Evolutionary conservation across 2,113 vertebrate genomes (phyloP).

Genomic region (Dipodomys merriami): DNA sequence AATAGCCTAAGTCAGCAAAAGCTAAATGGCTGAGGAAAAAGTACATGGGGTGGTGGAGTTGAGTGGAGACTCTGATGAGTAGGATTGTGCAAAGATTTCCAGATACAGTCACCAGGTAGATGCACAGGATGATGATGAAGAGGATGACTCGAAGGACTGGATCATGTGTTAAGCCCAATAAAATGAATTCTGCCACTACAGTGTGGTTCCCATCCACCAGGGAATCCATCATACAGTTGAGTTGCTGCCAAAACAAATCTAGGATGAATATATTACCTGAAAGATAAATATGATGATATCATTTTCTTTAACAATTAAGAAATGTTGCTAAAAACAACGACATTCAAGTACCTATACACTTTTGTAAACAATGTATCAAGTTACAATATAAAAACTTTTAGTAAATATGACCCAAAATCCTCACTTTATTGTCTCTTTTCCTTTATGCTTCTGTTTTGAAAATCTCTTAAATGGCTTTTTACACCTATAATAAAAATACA

Average conservation of each 20-base stretch:
- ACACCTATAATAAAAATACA: not conserved
- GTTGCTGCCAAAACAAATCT: not conserved
- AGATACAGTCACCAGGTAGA: not conserved
- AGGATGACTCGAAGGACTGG: slow-evolving; percentile 10
- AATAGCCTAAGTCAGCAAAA: slow-evolving; percentile 33
- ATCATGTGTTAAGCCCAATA: slow-evolving; percentile 59
- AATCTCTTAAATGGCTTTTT: not conserved
- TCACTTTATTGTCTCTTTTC: not conserved
- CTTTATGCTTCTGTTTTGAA: not conserved
- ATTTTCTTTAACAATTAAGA: not conserved
- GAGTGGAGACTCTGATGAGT: slow-evolving; percentile 52
- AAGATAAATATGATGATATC: not conserved
- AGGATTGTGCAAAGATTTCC: slow-evolving; percentile 64
- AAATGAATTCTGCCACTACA: slow-evolving; percentile 18
- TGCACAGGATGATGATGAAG: slow-evolving; percentile 56
- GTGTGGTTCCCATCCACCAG: too few species aligned
- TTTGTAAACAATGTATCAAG: not conserved
- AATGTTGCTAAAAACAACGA: not conserved
- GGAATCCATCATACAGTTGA: not conserved
- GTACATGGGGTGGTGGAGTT: slow-evolving; percentile 52
- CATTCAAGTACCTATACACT: not conserved
- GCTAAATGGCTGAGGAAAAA: slow-evolving; percentile 50
- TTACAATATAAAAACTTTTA: not conserved
- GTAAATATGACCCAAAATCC: slow-evolving; percentile 29
- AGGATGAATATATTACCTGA: not conserved